Base-by-base conservation (phyloP, 2,113 vertebrate species). In the Ptychochromis oligacanthus region DNA sequence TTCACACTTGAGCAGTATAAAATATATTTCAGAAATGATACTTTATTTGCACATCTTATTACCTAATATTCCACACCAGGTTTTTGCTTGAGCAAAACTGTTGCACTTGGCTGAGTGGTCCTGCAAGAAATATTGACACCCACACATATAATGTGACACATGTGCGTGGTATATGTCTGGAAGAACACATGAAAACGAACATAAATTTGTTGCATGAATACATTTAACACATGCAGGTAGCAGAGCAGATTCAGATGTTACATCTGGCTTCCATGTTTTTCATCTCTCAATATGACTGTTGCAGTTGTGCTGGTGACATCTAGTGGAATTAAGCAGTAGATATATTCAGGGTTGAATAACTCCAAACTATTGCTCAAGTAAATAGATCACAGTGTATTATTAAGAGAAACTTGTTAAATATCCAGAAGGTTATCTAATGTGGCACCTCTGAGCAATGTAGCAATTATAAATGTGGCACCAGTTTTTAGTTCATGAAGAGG, bases 301-400 rank as follows among this genome's bases (percentile, higher is more conserved):
- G 55, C 77, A 89, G 86, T 75, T 86, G 65, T 81, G 10, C 60
- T 94, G 58, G 70, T 88, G 91, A 88, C 92, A 88, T 87, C 91
- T 91, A 65, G 85, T 92, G 92, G 93, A 86, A 52, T n/a, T 36
- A 67, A 13, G 1, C 0, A 31, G 77, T 10, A 31, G 87, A 79
- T 75, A 8, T 22, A 26, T 64, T 56, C 11, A 49, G 43, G 56
- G 31, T 49, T 46, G 24, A 20, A 5, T 0, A 72, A 5, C 17
- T 52, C 11, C 17, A 52, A 72, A 20, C 11, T 52, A 72, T 1
- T 2, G 43, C 43, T 64, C 17, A 52, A 49, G 10, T 70, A 52
- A 52, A 52, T 52, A 31, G 43, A 72, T 52, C 17, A n/a, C 9
- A 49, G 65, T 52, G 46, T 5, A 26, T 14, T 31, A 17, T 31